These are phyloP conservation scores for Gymnocephalus cernua DNA, from an alignment of 2,113 vertebrate genomes.

Conservation along the genomic window DNA sequence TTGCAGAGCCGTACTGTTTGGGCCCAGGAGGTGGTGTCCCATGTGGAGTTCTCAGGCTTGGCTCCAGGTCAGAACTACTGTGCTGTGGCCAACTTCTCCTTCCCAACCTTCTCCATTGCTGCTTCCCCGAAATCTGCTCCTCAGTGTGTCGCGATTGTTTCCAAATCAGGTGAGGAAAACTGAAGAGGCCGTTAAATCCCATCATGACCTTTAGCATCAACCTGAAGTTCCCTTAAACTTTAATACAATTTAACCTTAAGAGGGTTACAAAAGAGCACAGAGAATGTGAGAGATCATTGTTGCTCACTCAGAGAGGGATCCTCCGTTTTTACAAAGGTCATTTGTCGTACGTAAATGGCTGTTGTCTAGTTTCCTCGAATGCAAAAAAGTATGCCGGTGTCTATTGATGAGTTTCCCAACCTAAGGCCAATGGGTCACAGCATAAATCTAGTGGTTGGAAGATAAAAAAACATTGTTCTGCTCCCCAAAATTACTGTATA, in stretches of 20 bases:
- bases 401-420: too few species aligned
- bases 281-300: background rate
- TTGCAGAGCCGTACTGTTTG: constrained; percentile 61
- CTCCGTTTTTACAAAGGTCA: too few species aligned
- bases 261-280: background rate
- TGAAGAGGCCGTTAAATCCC: background rate
- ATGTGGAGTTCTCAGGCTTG: constrained; percentile 63
- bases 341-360: too few species aligned
- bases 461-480: too few species aligned
- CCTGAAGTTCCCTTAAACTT: background rate
- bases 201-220: background rate
- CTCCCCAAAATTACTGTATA: too few species aligned
- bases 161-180: constrained; percentile 41
- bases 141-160: constrained; percentile 62
- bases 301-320: background rate
- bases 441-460: too few species aligned
- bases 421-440: too few species aligned
- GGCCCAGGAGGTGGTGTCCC: constrained; percentile 38
- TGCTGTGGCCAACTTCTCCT: constrained; percentile 77
- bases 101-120: constrained; percentile 67
- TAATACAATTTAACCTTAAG: background rate
- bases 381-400: too few species aligned
- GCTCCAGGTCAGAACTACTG: constrained; percentile 77
- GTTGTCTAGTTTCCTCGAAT: too few species aligned
- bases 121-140: constrained; percentile 67